Conservation (phyloP, 2,113 vertebrate genomes). For the Scomber colias region DNA sequence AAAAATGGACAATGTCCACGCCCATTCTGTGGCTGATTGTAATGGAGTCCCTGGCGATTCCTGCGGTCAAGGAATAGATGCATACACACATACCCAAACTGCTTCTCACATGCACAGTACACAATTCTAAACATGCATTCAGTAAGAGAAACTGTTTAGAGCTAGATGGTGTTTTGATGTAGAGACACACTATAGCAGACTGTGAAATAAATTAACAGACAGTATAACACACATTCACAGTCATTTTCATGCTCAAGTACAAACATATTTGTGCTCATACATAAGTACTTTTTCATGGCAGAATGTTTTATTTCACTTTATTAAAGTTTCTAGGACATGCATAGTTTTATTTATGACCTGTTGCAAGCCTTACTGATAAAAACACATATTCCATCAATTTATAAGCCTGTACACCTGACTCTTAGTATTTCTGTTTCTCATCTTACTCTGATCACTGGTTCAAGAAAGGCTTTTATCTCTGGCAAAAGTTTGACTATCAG, state of each 20-base stretch:
- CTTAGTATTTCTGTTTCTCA: slow-evolving; percentile 4
- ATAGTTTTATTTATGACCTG: slow-evolving; percentile 23
- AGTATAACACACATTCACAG: slow-evolving; percentile 1
- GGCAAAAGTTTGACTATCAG: background rate
- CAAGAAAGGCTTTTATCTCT: slow-evolving; percentile 39
- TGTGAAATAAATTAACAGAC: slow-evolving; percentile 23
- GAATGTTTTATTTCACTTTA: background rate
- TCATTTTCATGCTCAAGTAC: background rate
- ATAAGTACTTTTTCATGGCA: no score
- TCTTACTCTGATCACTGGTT: slow-evolving; percentile 9
- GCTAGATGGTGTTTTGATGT: background rate
- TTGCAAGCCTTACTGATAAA: slow-evolving; percentile 25
- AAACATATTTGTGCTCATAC: background rate
- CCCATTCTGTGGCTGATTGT: slow-evolving; percentile 62
- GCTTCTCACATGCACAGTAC: background rate
- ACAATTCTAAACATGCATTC: background rate
- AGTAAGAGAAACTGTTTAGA: background rate
- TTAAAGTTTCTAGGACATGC: background rate
- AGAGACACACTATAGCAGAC: background rate
- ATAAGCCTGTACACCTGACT: slow-evolving; percentile 23
- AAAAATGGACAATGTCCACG: slow-evolving; percentile 24
- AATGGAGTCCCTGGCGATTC: slow-evolving; percentile 55
- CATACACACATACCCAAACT: background rate
- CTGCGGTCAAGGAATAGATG: slow-evolving; percentile 16
- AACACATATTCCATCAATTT: slow-evolving; percentile 40